Evolutionary conservation across 2,113 vertebrate species (phyloP).

Genomic region (Periophthalmodon schlosseri): DNA sequence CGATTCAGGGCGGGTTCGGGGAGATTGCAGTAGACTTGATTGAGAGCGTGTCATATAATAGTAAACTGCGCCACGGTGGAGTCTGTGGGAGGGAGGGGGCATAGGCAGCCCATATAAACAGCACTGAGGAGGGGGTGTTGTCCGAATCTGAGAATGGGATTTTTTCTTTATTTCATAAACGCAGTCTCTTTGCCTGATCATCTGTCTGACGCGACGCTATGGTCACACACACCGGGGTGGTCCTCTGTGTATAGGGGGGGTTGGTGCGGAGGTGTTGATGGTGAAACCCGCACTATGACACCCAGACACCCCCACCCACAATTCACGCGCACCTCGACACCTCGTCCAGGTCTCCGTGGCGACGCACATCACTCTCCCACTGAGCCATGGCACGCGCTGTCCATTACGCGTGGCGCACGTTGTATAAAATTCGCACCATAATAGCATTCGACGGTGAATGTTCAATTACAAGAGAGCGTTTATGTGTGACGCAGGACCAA

Average conservation of each 20-base stretch:
- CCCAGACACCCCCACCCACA: conserved; percentile 6
- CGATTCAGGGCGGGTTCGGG: conserved; percentile 7
- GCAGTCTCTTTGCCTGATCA: not conserved
- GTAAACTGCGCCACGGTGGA: conserved; percentile 73
- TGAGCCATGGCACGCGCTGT: conserved; percentile 10
- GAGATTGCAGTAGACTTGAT: conserved; percentile 14
- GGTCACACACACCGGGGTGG: not conserved
- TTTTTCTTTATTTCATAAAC: not conserved
- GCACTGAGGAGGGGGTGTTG: conserved; percentile 14
- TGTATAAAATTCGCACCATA: not conserved
- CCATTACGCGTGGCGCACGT: conserved; percentile 20
- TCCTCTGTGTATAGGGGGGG: not conserved
- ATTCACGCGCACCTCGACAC: not conserved
- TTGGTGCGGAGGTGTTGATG: conserved; percentile 6
- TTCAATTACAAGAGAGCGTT: not conserved
- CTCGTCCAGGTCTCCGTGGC: conserved; percentile 8
- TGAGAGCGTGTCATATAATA: conserved; percentile 34
- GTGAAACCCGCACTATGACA: conserved; percentile 79
- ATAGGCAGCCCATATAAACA: conserved; percentile 43
- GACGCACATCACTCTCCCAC: conserved; percentile 23
- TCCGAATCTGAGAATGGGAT: conserved; percentile 23
- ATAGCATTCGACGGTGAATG: not conserved
- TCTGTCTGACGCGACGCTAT: not conserved
- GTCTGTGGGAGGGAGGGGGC: conserved; percentile 31
- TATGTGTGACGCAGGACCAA: not conserved